Percentiles rank a stretch among this genome's conserved stretches.
Conservation (phyloP, 2,113 vertebrate genomes). For the Siniperca knerii region DNA sequence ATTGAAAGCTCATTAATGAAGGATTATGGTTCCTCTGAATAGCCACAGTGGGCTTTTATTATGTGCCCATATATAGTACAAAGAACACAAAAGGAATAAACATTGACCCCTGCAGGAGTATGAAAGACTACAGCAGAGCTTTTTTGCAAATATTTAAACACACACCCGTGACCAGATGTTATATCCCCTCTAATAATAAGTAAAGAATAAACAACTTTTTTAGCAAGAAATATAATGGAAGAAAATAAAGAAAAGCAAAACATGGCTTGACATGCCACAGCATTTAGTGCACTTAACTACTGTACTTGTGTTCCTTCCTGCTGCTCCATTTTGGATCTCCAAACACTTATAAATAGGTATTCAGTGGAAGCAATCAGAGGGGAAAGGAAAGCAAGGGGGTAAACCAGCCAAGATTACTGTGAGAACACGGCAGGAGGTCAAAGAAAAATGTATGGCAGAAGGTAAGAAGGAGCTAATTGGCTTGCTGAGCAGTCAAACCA, state of each 20-base stretch:
- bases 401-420: constrained; percentile 45
- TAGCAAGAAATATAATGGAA: fast-evolving
- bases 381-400: neutral
- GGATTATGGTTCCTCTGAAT: constrained; percentile 56
- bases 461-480: constrained; percentile 69
- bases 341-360: neutral
- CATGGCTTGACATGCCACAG: neutral
- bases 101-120: constrained; percentile 53
- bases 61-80: constrained; percentile 2
- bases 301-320: neutral
- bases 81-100: constrained; percentile 44
- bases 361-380: constrained; percentile 5
- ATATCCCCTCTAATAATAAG: constrained; percentile 1
- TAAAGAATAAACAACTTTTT: neutral
- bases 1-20: constrained; percentile 62
- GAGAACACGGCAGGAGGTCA: constrained; percentile 60
- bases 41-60: constrained; percentile 24
- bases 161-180: neutral
- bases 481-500: constrained; percentile 56
- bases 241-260: neutral
- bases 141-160: constrained; percentile 21
- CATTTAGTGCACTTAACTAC: neutral
- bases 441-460: constrained; percentile 55
- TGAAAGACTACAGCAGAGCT: constrained; percentile 16
- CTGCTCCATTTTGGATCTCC: constrained; percentile 19